These are phyloP conservation scores for Scyliorhinus canicula DNA, from an alignment of 2,797 vertebrate genomes.

Conservation along the genomic window DNA sequence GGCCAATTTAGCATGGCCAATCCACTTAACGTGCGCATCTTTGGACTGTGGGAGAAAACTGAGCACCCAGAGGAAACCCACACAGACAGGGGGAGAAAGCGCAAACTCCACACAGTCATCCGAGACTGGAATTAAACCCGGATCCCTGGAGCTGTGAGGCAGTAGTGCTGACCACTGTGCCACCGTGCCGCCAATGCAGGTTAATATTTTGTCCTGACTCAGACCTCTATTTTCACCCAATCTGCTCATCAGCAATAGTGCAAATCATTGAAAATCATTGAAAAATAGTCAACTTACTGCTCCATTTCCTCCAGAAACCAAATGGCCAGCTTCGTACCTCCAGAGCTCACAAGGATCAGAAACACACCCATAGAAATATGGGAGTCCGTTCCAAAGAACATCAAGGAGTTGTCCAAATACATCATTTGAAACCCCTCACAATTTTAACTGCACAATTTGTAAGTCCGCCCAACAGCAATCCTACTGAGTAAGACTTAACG, in stretches of 20 bases:
- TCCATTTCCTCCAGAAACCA: background rate
- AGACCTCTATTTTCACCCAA: background rate
- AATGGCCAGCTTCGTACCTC: background rate
- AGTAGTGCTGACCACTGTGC: no score
- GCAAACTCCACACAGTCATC: no score
- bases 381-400: background rate
- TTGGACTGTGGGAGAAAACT: no score
- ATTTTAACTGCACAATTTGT: background rate
- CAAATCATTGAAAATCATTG: no score
- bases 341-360: background rate
- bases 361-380: background rate
- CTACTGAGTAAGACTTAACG: background rate
- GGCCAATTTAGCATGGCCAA: no score
- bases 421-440: background rate
- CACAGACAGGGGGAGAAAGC: no score
- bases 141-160: no score
- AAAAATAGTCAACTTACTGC: background rate
- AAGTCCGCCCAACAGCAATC: background rate
- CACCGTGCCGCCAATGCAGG: no score
- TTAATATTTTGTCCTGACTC: conserved; percentile 61
- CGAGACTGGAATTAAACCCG: no score
- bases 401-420: background rate
- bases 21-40: no score
- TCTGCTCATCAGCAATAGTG: background rate
- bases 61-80: no score